Conservation (phyloP, 2,797 vertebrate species). For the Acanthurus tractus region DNA sequence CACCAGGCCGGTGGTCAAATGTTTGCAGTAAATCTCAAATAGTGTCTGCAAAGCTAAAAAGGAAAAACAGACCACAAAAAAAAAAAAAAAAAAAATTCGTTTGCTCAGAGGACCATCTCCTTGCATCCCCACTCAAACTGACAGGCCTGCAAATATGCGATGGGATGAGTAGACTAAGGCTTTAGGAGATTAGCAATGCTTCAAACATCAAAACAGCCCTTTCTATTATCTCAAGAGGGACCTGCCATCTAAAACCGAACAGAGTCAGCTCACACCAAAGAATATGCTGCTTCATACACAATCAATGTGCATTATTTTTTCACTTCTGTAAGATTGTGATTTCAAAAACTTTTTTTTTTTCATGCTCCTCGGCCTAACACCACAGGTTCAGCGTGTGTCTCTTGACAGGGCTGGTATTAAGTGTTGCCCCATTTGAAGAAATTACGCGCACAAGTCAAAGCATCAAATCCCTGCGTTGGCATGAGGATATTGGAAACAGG, state of each 20-base stretch:
- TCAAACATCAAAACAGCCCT: slow-evolving; percentile 81
- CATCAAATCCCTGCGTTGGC: slow-evolving; percentile 73
- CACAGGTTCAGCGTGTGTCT: slow-evolving; percentile 44
- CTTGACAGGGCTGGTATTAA: slow-evolving; percentile 72
- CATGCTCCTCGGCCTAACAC: slow-evolving; percentile 28
- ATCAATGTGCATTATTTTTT: slow-evolving; percentile 74
- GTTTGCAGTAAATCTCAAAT: slow-evolving; percentile 91
- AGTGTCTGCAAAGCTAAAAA: slow-evolving; percentile 89
- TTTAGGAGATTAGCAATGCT: slow-evolving; percentile 82
- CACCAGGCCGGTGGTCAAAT: slow-evolving; percentile 85
- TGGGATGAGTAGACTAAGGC: slow-evolving; percentile 73
- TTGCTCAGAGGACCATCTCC: slow-evolving; percentile 75
- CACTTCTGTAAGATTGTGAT: slow-evolving; percentile 57
- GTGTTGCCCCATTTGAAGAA: slow-evolving; percentile 63
- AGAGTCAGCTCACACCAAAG: slow-evolving; percentile 67
- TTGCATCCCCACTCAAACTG: slow-evolving; percentile 77
- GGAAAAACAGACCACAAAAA: slow-evolving; percentile 70
- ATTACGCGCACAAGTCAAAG: slow-evolving; percentile 66
- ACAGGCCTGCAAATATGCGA: slow-evolving; percentile 82
- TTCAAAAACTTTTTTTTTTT: slow-evolving; percentile 56
- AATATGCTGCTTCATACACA: slow-evolving; percentile 69
- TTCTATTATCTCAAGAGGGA: slow-evolving; percentile 77
- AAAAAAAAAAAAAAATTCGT: slow-evolving; percentile 61
- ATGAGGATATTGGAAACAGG: slow-evolving; percentile 73
- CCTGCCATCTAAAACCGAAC: slow-evolving; percentile 68